Conservation (phyloP, 2,888 invertebrate species). For the Scrobipalpa atriplicella region DNA sequence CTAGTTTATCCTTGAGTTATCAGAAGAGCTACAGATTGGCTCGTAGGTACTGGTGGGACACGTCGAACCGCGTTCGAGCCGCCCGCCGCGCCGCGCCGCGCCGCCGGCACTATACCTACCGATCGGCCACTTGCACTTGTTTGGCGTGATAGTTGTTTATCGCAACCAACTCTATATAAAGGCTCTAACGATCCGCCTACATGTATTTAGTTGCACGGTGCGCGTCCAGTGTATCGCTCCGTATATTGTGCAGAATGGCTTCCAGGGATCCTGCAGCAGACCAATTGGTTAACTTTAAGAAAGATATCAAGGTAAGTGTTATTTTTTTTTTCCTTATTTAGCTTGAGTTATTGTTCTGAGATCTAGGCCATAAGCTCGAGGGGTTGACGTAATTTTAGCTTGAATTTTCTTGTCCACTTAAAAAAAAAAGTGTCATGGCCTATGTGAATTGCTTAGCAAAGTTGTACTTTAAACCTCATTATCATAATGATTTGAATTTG, state of each 20-base stretch:
- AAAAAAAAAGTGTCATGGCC: no score
- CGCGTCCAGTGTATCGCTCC: conserved; percentile 32
- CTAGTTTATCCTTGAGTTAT: conserved; percentile 3
- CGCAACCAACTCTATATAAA: conserved; percentile 28
- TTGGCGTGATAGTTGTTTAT: conserved; percentile 33
- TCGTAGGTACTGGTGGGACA: neutral
- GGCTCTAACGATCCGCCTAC: conserved; percentile 18
- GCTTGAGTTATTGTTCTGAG: neutral
- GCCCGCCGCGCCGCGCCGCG: no score
- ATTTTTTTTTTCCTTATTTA: neutral
- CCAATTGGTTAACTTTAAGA: conserved; percentile 85
- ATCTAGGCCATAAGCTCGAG: neutral
- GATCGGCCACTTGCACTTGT: conserved; percentile 21
- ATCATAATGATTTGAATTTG: no score
- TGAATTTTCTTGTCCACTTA: no score
- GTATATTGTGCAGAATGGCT: conserved; percentile 41
- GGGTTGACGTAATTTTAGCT: no score
- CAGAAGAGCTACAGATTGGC: conserved; percentile 8
- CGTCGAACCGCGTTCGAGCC: neutral
- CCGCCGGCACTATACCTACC: no score
- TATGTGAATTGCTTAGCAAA: no score
- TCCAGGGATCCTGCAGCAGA: conserved; percentile 84
- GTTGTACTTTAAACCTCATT: no score
- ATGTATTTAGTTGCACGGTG: conserved; percentile 31
- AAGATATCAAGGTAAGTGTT: conserved; percentile 83